Evolutionary conservation across 2,113 vertebrate genomes (phyloP).

Genomic region (Uria aalge): DNA sequence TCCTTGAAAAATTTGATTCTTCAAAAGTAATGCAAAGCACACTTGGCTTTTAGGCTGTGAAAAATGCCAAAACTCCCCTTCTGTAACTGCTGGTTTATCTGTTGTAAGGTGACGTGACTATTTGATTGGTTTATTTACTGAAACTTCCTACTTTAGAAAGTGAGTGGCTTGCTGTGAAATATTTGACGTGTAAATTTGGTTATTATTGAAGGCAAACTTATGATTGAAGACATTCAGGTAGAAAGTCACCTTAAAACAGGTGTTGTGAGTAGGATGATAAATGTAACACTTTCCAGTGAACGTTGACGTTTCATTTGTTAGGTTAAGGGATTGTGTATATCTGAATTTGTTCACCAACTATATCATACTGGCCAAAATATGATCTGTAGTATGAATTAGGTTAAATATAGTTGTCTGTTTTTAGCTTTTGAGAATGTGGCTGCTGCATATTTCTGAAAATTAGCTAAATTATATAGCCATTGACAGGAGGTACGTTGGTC

Average conservation of each 20-base stretch:
- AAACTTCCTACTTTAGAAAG: constrained; percentile 81
- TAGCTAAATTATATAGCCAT: constrained; percentile 90
- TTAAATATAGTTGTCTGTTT: constrained; percentile 87
- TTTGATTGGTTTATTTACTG: constrained; percentile 85
- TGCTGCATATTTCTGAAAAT: constrained; percentile 90
- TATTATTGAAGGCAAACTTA: constrained; percentile 82
- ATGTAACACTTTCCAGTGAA: constrained; percentile 76
- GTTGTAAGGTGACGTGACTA: constrained; percentile 92
- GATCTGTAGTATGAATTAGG: constrained; percentile 89
- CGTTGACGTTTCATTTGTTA: constrained; percentile 78
- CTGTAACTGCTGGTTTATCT: constrained; percentile 82
- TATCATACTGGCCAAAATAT: constrained; percentile 87
- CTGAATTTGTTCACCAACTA: constrained; percentile 92
- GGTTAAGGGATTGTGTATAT: constrained; percentile 78
- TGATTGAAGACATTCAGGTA: constrained; percentile 84
- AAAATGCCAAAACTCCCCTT: constrained; percentile 51
- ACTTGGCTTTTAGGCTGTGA: constrained; percentile 78
- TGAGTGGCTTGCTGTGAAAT: constrained; percentile 87
- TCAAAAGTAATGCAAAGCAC: constrained; percentile 75
- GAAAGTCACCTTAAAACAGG: constrained; percentile 89
- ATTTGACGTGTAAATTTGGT: constrained; percentile 83
- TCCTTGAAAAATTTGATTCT: constrained; percentile 74
- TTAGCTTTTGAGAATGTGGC: constrained; percentile 89
- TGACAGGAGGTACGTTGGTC: constrained; percentile 93
- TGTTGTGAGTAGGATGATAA: constrained; percentile 82